A percentile compares a stretch with the other conserved stretches of the same genome.
These are phyloP conservation scores for Bradynema listronoti DNA, from an alignment of 1,140 invertebrate species.

Conservation along the genomic window DNA sequence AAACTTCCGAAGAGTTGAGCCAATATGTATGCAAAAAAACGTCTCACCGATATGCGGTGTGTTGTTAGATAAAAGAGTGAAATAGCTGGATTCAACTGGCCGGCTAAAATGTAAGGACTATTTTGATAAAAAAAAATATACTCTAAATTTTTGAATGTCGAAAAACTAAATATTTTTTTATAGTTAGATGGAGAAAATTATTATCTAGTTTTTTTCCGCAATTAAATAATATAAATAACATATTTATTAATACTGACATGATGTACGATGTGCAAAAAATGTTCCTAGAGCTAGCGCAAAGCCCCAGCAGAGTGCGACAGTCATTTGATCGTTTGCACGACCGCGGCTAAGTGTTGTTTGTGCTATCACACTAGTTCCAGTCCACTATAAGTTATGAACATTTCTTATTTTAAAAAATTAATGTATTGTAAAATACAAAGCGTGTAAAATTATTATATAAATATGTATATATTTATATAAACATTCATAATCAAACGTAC, in stretches of 20 bases:
- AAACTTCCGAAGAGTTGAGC: conserved; percentile 64
- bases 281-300: conserved; percentile 9
- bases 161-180: no score
- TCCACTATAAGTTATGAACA: conserved; percentile 30
- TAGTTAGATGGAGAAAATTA: not conserved
- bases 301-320: conserved; percentile 20
- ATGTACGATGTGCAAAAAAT: conserved; percentile 17
- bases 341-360: conserved; percentile 34
- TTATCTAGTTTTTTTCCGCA: not conserved
- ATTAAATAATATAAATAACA: not conserved
- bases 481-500: no score
- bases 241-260: conserved; percentile 10
- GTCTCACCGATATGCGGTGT: conserved; percentile 50
- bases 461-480: no score
- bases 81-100: conserved; percentile 64
- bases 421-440: no score
- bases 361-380: conserved; percentile 37
- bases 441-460: no score
- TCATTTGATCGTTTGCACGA: conserved; percentile 27
- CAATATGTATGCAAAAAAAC: conserved; percentile 61
- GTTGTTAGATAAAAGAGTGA: conserved; percentile 60
- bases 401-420: no score
- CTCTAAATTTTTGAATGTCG: not conserved
- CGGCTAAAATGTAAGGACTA: conserved; percentile 58
- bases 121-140: not conserved